Base-by-base conservation (phyloP, 2,113 vertebrate genomes). In the Platycercus adscitus region DNA sequence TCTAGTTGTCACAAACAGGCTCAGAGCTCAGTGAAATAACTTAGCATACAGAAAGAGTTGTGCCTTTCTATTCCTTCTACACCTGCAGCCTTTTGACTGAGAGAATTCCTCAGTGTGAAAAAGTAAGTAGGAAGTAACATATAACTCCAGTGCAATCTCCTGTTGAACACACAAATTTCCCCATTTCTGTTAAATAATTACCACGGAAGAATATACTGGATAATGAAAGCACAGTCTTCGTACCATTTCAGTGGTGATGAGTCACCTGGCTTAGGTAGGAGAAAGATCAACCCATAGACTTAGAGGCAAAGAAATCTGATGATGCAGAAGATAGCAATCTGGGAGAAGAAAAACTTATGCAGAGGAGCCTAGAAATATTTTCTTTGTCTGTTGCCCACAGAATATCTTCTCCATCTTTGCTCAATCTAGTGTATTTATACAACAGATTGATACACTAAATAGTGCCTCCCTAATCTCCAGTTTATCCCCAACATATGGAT, bases 381-480 rank as follows among this genome's bases (percentile, higher is more conserved):
- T 85, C 73, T 84, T 90, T 19, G 17, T 43, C 63, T 89, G 21
- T n/a, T 88, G 35, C 11, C 60, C 70, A 81, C 70, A 85, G 60
- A 94, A 39, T 61, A 86, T 9, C 28, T 70, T 63, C 50, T 94
- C 84, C 46, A 61, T 91, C 84, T 70, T 71, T 93, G 56, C 31
- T 86, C n/a, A 72, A 61, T 16, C 29, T n/a, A 60, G 29, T 2
- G 2, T 81, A 91, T 89, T 85, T 92, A 88, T 66, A 52, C 70
- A 91, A 70, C 65, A 86, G 83, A 81, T 76, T 76, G 76, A 93
- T 75, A 92, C 80, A 91, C 60, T 77, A 69, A 86, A 66, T 17
- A 81, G 17, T 86, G 53, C 31, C 61, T 95, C 56, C 55, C 23
- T 81, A 87, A 94, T 69, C 53, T 82, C 63, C 33, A 63, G 24